Percentiles rank a stretch among this genome's conserved stretches.
Evolutionary conservation across 2,797 vertebrate genomes (phyloP).

Genomic region (Cirrhinus molitorella): DNA sequence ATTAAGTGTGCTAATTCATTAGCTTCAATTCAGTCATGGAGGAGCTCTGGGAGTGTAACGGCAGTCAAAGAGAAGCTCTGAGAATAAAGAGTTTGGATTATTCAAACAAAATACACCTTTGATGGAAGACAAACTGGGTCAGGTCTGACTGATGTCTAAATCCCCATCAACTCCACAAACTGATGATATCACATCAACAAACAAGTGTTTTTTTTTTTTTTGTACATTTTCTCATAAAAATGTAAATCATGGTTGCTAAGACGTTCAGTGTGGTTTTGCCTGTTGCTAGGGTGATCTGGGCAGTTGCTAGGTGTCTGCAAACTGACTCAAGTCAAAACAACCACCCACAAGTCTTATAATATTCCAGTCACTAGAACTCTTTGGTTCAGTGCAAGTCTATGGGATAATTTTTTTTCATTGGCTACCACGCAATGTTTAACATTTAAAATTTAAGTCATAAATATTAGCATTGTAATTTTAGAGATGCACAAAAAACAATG

Average conservation of each 20-base stretch:
- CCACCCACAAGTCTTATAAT: not conserved
- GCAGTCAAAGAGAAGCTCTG: constrained; percentile 22
- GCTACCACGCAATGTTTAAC: not conserved
- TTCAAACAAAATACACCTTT: constrained; percentile 41
- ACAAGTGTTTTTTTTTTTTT: not conserved
- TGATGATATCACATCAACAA: not conserved
- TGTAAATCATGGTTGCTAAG: not conserved
- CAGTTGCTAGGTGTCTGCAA: not conserved
- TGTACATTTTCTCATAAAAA: not conserved
- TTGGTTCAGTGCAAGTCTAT: not conserved
- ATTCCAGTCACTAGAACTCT: not conserved
- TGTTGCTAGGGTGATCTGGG: not conserved
- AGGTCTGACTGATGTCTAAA: constrained; percentile 5
- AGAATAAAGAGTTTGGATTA: constrained; percentile 20
- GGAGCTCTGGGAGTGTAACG: constrained; percentile 36
- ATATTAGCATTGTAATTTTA: not conserved
- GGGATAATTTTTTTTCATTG: not conserved
- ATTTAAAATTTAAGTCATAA: not conserved
- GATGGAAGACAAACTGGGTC: constrained; percentile 27
- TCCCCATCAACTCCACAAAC: not conserved
- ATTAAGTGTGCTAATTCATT: constrained; percentile 53
- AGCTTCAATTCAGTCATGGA: constrained; percentile 43
- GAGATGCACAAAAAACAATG: not conserved
- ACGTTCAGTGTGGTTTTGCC: not conserved
- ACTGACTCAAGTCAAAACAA: not conserved